Conservation (phyloP, 2,888 invertebrate species). For the Stenoptilia bipunctidactyla region DNA sequence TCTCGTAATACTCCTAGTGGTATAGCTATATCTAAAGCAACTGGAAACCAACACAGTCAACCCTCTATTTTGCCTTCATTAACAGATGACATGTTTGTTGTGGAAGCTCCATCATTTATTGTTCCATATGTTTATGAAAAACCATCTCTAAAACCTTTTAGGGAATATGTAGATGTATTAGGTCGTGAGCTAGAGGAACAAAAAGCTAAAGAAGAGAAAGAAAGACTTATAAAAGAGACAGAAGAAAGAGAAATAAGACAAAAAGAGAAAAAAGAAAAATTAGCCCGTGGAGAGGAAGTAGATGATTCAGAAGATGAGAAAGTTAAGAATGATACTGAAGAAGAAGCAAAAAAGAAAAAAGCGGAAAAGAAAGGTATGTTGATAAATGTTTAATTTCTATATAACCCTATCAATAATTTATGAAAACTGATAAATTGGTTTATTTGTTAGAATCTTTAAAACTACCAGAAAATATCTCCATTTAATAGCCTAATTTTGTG, state of each 20-base stretch:
- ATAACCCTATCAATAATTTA: no score
- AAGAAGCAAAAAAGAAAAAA: slow-evolving; percentile 31
- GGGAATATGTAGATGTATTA: slow-evolving; percentile 76
- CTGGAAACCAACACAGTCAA: slow-evolving; percentile 43
- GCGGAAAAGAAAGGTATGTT: slow-evolving; percentile 32
- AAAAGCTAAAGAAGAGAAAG: slow-evolving; percentile 67
- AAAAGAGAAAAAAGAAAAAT: slow-evolving; percentile 27
- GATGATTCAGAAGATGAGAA: slow-evolving; percentile 29
- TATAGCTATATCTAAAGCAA: slow-evolving; percentile 23
- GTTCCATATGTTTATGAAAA: slow-evolving; percentile 95
- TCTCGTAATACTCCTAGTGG: slow-evolving; percentile 50
- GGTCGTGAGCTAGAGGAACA: slow-evolving; percentile 74
- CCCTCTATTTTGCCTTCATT: slow-evolving; percentile 83
- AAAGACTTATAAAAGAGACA: slow-evolving; percentile 35
- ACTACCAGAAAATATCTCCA: no score
- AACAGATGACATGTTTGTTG: slow-evolving; percentile 93
- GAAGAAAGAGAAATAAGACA: slow-evolving; percentile 38
- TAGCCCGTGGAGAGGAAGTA: slow-evolving; percentile 31
- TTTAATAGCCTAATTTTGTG: no score
- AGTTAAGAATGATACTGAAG: no score
- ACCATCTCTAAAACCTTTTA: slow-evolving; percentile 83
- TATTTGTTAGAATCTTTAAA: no score
- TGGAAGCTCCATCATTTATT: slow-evolving; percentile 93
- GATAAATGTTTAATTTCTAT: no score
- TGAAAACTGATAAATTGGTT: no score